Base-by-base conservation (phyloP, 2,888 invertebrate species). In the Himalopsyche kuldschensis region DNA sequence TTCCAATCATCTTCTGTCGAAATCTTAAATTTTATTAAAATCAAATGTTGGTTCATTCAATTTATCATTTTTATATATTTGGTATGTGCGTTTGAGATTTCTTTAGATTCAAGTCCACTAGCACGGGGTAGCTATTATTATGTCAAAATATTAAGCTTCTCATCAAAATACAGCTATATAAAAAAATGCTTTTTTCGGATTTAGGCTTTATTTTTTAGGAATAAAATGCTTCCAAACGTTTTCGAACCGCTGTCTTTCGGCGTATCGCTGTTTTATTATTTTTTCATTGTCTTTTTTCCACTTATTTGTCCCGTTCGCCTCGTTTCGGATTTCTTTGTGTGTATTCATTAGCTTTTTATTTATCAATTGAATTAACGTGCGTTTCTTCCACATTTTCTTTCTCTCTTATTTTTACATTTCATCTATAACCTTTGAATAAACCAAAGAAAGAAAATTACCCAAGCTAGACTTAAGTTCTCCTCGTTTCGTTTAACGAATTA, bases 261-360 rank as follows among this genome's bases (percentile, higher is more conserved):
- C 47, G 46, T 75, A 80, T 78, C 79, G 63, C 80, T 46, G 75
- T 79, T 84, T 80, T 84, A 82, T 84, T 84, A 84, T 84, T 84
- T 80, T 82, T 82, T 84, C 80, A 84, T 82, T 82, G 82, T 79
- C 83, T 46, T 47, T 55, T 83, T 35, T 69, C 48, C 80, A 75
- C 80, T 78, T 76, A 78, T 82, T 75, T 75, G 75, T 75, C 47
- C 76, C 30, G 41, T 27, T 35, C n/a, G 75, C 35, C 41, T 79
- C 31, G 20, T 79, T 79, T 48, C 46, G 48, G 41, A 79, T 79
- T 48, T 48, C 79, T 79, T 48, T 79, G 27, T 79, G 47, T 27
- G 47, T 79, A 55, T 55, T 55, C 55, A 55, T 55, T 55, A 55
- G 55, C 55, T 55, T 55, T 55, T 55, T 55, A 55, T 55, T 55